Evolutionary conservation across 2,888 invertebrate genomes (phyloP).

Genomic region (Pyrrhosoma nymphula): DNA sequence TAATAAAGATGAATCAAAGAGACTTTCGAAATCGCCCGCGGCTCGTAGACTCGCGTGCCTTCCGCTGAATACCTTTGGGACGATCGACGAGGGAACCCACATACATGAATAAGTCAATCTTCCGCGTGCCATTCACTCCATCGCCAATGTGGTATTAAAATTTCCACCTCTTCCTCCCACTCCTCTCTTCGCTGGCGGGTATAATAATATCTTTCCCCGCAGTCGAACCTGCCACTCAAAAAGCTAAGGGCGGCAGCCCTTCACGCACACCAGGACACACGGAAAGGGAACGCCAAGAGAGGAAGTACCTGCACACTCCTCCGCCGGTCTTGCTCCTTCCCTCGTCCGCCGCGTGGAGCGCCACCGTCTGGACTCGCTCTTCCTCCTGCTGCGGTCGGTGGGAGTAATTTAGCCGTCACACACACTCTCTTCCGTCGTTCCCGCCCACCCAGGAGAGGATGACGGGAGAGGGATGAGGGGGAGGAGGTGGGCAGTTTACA

Average conservation of each 20-base stretch:
- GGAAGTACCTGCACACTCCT: no score
- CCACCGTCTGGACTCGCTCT: constrained; percentile 57
- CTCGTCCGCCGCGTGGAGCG: constrained; percentile 51
- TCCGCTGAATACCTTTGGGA: background rate
- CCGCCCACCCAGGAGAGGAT: background rate
- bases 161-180: background rate
- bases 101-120: background rate
- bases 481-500: background rate
- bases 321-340: constrained; percentile 34
- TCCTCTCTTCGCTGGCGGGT: background rate
- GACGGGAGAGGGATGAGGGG: background rate
- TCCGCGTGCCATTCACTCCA: background rate
- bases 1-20: background rate
- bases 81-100: background rate
- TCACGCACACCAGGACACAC: background rate
- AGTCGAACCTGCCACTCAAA: background rate
- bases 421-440: background rate
- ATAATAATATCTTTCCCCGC: background rate
- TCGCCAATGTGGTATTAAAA: background rate
- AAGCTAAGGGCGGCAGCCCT: background rate
- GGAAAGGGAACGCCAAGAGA: no score
- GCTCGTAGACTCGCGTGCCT: background rate
- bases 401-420: constrained; percentile 65
- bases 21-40: background rate
- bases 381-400: background rate